These are phyloP conservation scores for Lordiphosa collinella DNA, from an alignment of 1,140 invertebrate genomes.

Conservation along the genomic window DNA sequence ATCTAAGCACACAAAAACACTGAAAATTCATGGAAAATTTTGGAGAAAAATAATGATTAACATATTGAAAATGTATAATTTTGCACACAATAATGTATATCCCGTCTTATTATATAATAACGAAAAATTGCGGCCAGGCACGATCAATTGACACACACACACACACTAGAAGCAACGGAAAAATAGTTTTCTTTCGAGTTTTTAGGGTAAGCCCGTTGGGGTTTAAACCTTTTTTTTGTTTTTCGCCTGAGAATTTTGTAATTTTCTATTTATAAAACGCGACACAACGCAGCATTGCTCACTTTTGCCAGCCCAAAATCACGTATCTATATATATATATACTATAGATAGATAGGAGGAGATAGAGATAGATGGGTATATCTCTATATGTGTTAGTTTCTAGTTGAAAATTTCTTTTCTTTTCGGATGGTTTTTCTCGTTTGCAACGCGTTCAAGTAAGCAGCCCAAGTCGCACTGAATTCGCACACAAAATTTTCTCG, in stretches of 20 bases:
- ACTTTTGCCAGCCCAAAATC: constrained; percentile 70
- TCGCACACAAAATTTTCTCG: constrained; percentile 70
- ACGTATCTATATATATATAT: constrained; percentile 67
- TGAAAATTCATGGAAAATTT: constrained; percentile 56
- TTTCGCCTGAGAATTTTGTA: constrained; percentile 61
- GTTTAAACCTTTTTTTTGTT: constrained; percentile 1
- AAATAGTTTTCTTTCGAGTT: neutral
- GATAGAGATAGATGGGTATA: constrained; percentile 43
- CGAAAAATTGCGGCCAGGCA: constrained; percentile 11
- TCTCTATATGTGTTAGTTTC: constrained; percentile 63
- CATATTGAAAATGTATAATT: constrained; percentile 24
- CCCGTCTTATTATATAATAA: constrained; percentile 67
- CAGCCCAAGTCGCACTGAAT: constrained; percentile 79
- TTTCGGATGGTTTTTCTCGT: constrained; percentile 70
- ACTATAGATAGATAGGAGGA: constrained; percentile 55
- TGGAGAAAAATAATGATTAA: constrained; percentile 21
- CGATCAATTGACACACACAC: constrained; percentile 1
- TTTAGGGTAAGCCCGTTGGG: constrained; percentile 2
- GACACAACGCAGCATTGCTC: constrained; percentile 64
- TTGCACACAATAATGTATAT: constrained; percentile 29
- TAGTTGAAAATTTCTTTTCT: constrained; percentile 60
- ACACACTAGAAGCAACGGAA: constrained; percentile 7
- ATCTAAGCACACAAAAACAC: constrained; percentile 66
- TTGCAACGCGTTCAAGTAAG: constrained; percentile 79
- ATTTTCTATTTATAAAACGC: constrained; percentile 71